phyloP scores from a whole-genome alignment of 2,113 vertebrate species.

The Peucedramus taeniatus region DNA sequence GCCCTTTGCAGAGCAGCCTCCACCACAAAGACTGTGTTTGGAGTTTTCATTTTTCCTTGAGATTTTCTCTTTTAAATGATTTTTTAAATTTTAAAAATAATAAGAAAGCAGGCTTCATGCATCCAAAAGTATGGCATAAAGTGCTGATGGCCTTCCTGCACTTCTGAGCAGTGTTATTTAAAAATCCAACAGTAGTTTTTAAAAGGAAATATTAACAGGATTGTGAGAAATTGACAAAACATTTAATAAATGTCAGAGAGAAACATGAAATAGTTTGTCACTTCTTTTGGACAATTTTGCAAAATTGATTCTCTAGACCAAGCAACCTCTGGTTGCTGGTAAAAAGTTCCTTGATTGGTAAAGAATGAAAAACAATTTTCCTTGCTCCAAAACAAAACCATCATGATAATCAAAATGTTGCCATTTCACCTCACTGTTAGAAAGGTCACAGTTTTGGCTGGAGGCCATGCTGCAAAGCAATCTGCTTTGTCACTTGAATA shows the following conservation, averaged over 20 bases:
- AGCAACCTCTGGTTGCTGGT: not conserved
- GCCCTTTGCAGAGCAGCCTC: not conserved
- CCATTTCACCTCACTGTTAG: not conserved
- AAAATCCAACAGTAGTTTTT: not conserved
- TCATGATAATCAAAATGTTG: not conserved
- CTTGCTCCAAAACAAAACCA: not conserved
- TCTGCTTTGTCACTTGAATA: constrained; percentile 40
- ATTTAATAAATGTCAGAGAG: not conserved
- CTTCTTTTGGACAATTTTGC: not conserved
- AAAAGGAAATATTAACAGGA: not conserved
- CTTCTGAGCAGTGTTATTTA: not conserved
- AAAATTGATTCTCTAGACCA: not conserved
- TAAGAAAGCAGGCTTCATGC: not conserved
- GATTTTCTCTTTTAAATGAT: not conserved
- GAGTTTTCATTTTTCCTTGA: not conserved
- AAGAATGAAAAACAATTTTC: not conserved
- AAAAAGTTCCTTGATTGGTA: not conserved
- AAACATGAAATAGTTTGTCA: not conserved
- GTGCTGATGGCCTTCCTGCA: not conserved
- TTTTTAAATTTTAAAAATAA: not conserved
- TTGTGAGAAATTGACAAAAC: not conserved
- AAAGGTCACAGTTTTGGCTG: constrained; percentile 22
- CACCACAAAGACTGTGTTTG: not conserved
- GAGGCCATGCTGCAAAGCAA: not conserved
- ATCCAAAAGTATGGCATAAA: not conserved